Conservation (phyloP, 2,888 invertebrate genomes). For the Tetramorium bicarinatum region DNA sequence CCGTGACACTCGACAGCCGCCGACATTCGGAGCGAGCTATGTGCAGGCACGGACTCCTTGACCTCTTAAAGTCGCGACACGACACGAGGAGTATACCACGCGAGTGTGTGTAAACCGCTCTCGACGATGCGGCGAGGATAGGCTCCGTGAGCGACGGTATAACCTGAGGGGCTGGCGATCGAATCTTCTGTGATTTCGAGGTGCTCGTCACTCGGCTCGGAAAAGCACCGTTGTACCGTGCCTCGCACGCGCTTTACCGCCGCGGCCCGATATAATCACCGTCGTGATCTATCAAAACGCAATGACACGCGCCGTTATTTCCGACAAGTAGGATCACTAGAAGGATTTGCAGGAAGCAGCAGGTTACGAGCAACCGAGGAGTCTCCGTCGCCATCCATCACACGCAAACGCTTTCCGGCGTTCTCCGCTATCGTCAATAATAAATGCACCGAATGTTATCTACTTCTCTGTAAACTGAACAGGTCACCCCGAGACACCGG, state of each 20-base stretch:
- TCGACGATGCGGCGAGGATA: constrained; percentile 15
- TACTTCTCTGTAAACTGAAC: background rate
- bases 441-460: background rate
- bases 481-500: background rate
- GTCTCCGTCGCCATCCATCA: constrained; percentile 22
- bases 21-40: constrained; percentile 49
- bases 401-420: background rate
- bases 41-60: constrained; percentile 46
- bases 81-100: constrained; percentile 29
- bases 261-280: background rate
- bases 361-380: background rate
- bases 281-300: background rate
- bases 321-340: background rate
- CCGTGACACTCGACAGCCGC: constrained; percentile 35
- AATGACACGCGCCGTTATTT: background rate
- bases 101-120: constrained; percentile 40
- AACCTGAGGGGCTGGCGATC: constrained; percentile 20
- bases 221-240: background rate
- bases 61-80: constrained; percentile 48
- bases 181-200: constrained; percentile 36
- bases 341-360: constrained; percentile 6
- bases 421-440: constrained; percentile 6
- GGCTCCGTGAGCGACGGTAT: background rate
- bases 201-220: background rate
- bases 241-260: background rate